Evolutionary conservation across 2,888 invertebrate species (phyloP), one percentile per base, ranked within the genome.

Genomic region (Myathropa florea): DNA sequence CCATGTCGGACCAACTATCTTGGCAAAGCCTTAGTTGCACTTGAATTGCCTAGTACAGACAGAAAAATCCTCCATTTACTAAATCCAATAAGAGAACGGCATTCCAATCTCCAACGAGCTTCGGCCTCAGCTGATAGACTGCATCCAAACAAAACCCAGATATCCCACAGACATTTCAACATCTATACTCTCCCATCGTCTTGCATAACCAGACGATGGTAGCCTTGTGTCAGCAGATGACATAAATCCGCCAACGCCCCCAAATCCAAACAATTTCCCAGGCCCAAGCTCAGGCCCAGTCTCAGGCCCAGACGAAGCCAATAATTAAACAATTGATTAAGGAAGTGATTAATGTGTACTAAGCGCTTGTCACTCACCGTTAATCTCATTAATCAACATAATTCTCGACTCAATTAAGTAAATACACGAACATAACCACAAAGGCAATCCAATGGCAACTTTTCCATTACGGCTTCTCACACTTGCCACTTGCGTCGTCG

Each of bases 351-450:
- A 75, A 63, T 33, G 72, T 68, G 61, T 28, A 12, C 24, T 63
- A 64, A 71, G 63, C 63, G 68, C 33, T 14, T 67, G 67, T 67
- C 72, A 57, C 76, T 81, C 67, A 53, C 46, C n/a, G 46, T 1
- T 59, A 64, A 59, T 60, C 81, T 46, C 72, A 81, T 85, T 46
- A 72, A 85, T 85, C 85, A 81, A 60, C 63, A 30, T 77, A 64
- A 85, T 77, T 68, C 68, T 76, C 63, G 21, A 77, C 77, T 77
- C 72, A 81, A 81, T 85, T 85, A 81, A 72, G 65, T 63, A 76
- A 77, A 64, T 30, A 85, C 46, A 72, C 55, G 53, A 57, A 36
- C 71, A 26, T 46, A 64, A 63, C 76, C 76, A 10, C 75, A 60
- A 26, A 63, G 59, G 59, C 79, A 60, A 80, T 79, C 79, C 79